Percentiles rank a stretch among this genome's conserved stretches.
These are phyloP conservation scores for Podargus strigoides DNA, from an alignment of 2,797 vertebrate genomes.

Conservation along the genomic window DNA sequence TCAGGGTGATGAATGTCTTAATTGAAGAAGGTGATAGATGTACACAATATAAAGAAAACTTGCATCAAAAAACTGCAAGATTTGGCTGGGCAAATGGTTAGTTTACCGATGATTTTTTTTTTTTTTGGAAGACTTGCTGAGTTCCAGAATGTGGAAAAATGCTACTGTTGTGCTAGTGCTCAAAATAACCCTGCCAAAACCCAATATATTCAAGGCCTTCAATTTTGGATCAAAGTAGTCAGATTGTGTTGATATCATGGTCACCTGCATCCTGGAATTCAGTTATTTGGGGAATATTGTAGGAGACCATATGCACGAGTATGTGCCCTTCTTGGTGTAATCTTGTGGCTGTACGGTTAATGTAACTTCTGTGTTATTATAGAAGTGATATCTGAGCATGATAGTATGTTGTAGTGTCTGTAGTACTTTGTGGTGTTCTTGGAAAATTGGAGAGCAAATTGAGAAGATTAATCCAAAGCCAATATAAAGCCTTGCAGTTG, in stretches of 20 bases:
- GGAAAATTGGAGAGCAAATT: not conserved
- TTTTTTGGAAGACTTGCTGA: not conserved
- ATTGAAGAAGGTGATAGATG: not conserved
- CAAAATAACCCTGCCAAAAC: accelerated
- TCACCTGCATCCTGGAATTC: not conserved
- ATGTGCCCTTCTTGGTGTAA: not conserved
- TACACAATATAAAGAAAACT: not conserved
- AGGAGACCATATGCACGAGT: not conserved
- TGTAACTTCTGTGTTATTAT: not conserved
- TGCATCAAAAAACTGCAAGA: not conserved
- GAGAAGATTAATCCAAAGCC: not conserved
- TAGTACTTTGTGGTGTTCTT: not conserved
- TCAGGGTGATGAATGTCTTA: accelerated
- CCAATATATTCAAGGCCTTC: not conserved
- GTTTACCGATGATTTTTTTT: not conserved
- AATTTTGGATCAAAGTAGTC: not conserved
- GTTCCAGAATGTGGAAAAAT: not conserved
- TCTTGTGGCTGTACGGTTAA: not conserved
- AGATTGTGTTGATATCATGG: not conserved
- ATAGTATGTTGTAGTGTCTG: not conserved
- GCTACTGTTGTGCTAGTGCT: not conserved
- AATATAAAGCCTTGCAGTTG: not conserved
- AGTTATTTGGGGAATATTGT: not conserved
- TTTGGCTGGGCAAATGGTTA: not conserved
- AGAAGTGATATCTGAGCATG: not conserved